Evolutionary conservation across 2,888 invertebrate species (phyloP).

Genomic region (Autographa pulchrina): DNA sequence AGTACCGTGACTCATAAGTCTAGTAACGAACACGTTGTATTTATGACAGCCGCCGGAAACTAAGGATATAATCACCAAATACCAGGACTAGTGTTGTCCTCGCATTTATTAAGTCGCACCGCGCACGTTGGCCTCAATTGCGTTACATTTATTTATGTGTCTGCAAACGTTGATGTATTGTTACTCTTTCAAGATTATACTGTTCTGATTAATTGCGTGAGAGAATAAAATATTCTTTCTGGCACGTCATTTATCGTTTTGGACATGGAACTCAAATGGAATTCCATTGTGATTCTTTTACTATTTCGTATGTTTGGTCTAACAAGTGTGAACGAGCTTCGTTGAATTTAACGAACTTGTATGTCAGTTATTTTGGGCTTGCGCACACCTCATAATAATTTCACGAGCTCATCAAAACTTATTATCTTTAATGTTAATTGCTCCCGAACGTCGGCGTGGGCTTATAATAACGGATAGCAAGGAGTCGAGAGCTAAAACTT

Average conservation of each 20-base stretch:
- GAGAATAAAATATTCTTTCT: conserved; percentile 12
- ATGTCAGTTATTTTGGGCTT: conserved; percentile 25
- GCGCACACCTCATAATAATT: conserved; percentile 38
- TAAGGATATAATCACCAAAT: conserved; percentile 57
- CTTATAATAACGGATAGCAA: conserved; percentile 60
- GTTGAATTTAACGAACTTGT: conserved; percentile 19
- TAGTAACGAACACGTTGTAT: conserved; percentile 69
- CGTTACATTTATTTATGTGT: conserved; percentile 50
- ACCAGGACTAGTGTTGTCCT: conserved; percentile 53
- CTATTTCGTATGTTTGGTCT: neutral
- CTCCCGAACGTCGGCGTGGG: conserved; percentile 39
- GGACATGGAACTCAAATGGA: neutral
- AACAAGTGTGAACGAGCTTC: neutral
- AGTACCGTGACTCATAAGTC: conserved; percentile 76
- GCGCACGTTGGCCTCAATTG: conserved; percentile 54
- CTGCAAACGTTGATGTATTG: conserved; percentile 44
- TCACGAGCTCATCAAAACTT: conserved; percentile 37
- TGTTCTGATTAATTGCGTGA: conserved; percentile 28
- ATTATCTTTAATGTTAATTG: conserved; percentile 48
- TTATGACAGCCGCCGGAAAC: conserved; percentile 78
- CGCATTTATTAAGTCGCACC: conserved; percentile 47
- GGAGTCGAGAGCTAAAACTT: conserved; percentile 68
- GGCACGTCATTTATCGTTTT: conserved; percentile 6
- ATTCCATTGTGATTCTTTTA: neutral
- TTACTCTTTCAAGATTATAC: conserved; percentile 45